These are phyloP conservation scores for Sarcophaga bullata DNA, from an alignment of 1,140 invertebrate genomes.

Conservation along the genomic window DNA sequence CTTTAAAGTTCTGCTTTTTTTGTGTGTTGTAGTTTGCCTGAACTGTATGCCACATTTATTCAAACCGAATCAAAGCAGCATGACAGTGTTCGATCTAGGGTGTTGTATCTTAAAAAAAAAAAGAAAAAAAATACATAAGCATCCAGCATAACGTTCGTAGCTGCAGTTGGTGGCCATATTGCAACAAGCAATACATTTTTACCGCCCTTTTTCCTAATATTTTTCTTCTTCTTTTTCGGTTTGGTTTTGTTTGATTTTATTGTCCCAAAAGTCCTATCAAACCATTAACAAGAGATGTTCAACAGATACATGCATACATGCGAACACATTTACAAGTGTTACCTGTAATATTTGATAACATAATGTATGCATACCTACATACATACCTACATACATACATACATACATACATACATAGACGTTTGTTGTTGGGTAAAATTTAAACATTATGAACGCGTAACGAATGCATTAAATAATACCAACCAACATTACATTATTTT, in stretches of 20 bases:
- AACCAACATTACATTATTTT: conserved; percentile 30
- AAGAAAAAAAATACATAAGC: neutral
- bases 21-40: neutral
- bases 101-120: neutral
- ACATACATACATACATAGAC: neutral
- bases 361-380: neutral
- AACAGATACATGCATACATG: too few species aligned
- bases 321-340: too few species aligned
- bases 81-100: neutral
- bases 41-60: neutral
- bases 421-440: conserved; percentile 12
- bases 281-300: too few species aligned
- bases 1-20: too few species aligned
- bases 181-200: neutral
- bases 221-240: neutral
- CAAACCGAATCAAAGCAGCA: neutral
- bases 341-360: neutral
- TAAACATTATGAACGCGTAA: conserved; percentile 18
- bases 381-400: neutral
- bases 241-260: neutral
- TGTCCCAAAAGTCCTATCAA: neutral
- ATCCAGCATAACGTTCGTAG: neutral
- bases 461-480: conserved; percentile 24
- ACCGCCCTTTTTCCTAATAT: neutral
- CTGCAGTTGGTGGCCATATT: neutral